Evolutionary conservation across 2,113 vertebrate genomes (phyloP).

Genomic region (Piaya cayana): DNA sequence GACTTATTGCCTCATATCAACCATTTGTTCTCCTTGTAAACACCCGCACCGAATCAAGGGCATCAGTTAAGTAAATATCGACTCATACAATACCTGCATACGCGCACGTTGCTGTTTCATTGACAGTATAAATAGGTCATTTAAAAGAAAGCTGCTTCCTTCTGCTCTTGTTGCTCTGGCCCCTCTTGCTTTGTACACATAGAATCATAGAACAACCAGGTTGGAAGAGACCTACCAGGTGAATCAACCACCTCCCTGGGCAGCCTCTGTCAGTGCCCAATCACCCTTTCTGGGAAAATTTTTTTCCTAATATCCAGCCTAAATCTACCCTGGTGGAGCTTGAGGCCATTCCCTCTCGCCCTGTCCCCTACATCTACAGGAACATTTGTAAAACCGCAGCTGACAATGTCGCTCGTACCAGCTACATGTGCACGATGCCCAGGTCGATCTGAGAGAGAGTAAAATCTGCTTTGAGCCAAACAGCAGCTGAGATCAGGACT

Average conservation of each 20-base stretch:
- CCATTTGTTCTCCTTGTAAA: not conserved
- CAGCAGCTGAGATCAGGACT: not conserved
- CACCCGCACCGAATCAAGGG: not conserved
- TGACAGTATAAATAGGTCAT: not conserved
- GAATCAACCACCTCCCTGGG: no score
- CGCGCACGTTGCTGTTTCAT: not conserved
- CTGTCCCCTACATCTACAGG: no score
- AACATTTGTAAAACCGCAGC: not conserved
- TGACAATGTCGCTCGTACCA: not conserved
- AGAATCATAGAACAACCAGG: no score
- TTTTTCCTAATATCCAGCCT: no score
- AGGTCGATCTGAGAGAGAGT: not conserved
- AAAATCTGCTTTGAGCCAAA: not conserved
- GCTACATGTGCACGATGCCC: not conserved
- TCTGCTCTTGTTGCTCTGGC: not conserved
- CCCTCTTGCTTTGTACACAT: not conserved
- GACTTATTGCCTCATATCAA: slow-evolving; percentile 17
- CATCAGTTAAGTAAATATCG: slow-evolving; percentile 5
- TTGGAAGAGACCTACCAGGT: no score
- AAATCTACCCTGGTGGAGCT: no score
- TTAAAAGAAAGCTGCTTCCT: not conserved
- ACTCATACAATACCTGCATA: not conserved
- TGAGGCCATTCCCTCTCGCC: no score
- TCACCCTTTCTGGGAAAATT: no score
- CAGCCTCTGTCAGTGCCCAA: no score